A percentile compares a stretch with the other conserved stretches of the same genome.
Evolutionary conservation across 2,113 vertebrate genomes (phyloP).

Genomic region (Machaerirhynchus nigripectus): DNA sequence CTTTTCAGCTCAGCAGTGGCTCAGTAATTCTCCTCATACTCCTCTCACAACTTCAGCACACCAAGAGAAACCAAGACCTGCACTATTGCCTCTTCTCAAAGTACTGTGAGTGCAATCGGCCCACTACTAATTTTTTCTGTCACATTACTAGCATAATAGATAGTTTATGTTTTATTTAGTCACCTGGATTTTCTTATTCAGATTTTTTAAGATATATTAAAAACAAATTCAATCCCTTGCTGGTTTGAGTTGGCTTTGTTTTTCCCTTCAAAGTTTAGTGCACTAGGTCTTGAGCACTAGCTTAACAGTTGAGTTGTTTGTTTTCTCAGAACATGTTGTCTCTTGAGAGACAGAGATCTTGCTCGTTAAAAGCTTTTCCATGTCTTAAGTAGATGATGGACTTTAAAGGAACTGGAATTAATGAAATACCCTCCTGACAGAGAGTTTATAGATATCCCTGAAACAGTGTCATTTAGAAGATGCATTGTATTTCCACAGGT

Average conservation of each 20-base stretch:
- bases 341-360: constrained; percentile 4
- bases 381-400: constrained; percentile 21
- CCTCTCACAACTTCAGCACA: background rate
- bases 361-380: constrained; percentile 39
- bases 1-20: background rate
- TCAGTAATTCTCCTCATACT: background rate
- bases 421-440: background rate
- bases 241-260: background rate
- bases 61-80: fast-evolving
- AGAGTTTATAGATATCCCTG: constrained; percentile 26
- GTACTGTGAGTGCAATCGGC: background rate
- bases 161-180: background rate
- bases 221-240: background rate
- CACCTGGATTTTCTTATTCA: background rate
- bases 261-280: background rate
- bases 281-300: background rate
- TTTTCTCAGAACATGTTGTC: constrained; percentile 11
- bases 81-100: background rate
- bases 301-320: background rate
- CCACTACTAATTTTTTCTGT: background rate
- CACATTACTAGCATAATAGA: background rate
- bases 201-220: background rate
- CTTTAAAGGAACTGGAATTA: constrained; percentile 40
- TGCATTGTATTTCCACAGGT: constrained; percentile 19
- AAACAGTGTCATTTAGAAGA: constrained; percentile 47